Evolutionary conservation across 1,140 invertebrate species (phyloP), one percentile per base, ranked within the genome.

Genomic region (Vollenhovia emeryi): DNA sequence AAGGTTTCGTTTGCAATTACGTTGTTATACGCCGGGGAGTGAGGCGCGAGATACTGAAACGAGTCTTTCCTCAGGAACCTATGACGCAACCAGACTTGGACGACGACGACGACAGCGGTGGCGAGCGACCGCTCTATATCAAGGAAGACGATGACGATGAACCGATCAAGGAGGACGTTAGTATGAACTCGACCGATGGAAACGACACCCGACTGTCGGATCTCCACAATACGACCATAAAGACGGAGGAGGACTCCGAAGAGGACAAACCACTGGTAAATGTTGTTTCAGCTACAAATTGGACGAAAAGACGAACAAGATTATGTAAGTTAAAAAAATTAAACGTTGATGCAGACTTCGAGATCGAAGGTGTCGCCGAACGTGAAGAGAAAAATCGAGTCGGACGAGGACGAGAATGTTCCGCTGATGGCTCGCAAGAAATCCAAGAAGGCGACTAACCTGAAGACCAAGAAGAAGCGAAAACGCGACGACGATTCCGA

Each of bases 211-310:
- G 94, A 87, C 80, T 95, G n/a, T 95, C 94, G 55, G 93, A 95
- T 79, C 92, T 94, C 36, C 94, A 94, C 71, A 94, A 95, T 75
- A 94, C 92, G 50, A 95, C 94, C n/a, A 6, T 95, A 5, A 94
- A 94, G 91, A 93, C 94, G 80, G 92, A 95, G 91, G 95, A 96
- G 74, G 95, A 96, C 13, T 96, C 96, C 89, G 97, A 98, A 87
- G 97, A 98, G 94, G 97, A 98, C 95, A 93, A 96, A 62, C 98
- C 98, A 84, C 94, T 98, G 95, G 97, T 98, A 95, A 55, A 60
- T 71, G 36, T 83, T 60, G 3, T 21, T 80, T 84, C 66, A 40
- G 66, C 85, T 50, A 40, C 33, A 45, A n/a, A 3, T 48, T 45
- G 15, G 1, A 68, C 11, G 2, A 8, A 21, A 68, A 18, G 48